A percentile compares a stretch with the other conserved stretches of the same genome.
Evolutionary conservation across 2,888 invertebrate genomes (phyloP).

Genomic region (Linyphia triangularis): DNA sequence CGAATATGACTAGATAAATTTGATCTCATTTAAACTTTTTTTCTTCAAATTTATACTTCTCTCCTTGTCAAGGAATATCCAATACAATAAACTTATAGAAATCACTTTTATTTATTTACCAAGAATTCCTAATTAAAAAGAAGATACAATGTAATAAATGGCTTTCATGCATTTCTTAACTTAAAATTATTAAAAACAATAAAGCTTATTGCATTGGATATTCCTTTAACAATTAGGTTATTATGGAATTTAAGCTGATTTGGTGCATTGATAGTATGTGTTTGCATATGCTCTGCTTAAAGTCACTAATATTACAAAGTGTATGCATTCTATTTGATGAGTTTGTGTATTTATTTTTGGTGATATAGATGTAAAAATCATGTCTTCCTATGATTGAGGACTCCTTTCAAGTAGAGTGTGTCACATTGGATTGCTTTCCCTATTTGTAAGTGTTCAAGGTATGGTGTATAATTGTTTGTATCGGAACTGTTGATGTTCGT

Average conservation of each 20-base stretch:
- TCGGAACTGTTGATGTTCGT: too few relatives aligned
- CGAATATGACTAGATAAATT: constrained; percentile 83
- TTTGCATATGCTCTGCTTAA: background rate
- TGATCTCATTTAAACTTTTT: background rate
- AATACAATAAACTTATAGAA: too few relatives aligned
- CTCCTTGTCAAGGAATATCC: background rate
- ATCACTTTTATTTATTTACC: too few relatives aligned
- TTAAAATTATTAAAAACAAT: background rate
- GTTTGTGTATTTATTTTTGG: background rate
- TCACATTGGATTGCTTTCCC: background rate
- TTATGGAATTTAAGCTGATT: background rate
- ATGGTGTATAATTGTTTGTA: too few relatives aligned
- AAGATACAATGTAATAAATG: background rate
- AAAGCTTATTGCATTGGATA: too few relatives aligned
- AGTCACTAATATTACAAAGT: background rate
- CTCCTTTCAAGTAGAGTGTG: background rate
- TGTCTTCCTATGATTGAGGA: background rate
- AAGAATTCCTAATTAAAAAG: too few relatives aligned
- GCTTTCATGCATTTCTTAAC: background rate
- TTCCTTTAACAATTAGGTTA: too few relatives aligned
- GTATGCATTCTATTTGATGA: background rate
- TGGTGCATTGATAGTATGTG: background rate
- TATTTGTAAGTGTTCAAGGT: background rate
- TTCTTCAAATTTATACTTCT: background rate
- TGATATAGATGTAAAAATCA: background rate